Base-by-base conservation (phyloP, 2,888 invertebrate species). In the Carcina quercana region DNA sequence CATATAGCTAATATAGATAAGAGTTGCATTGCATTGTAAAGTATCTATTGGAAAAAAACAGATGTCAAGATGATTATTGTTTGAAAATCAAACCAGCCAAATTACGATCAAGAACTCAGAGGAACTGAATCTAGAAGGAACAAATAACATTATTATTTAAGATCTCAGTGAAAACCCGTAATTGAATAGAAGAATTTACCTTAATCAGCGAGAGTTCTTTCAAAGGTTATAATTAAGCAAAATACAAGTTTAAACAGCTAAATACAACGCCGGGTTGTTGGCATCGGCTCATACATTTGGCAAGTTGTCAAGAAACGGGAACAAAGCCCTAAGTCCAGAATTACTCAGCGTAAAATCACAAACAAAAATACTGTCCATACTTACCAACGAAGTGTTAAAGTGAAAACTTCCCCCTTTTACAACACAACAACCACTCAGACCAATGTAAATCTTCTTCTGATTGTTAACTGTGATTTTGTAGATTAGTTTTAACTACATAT, bases 291-390 rank as follows among this genome's bases (percentile, higher is more conserved):
- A 26, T 28, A 24, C 12, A 27, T 14, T 34, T 38, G 35, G 35
- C 34, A 38, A 17, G n/a, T 25, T 34, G 31, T 25, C 34, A 38
- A 35, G 15, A 17, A 11, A 5, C 21, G n/a, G n/a, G 27, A 32
- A 30, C 30, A 30, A 30, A 30, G 30, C 30, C 14, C 15, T 27
- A 15, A n/a, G 22, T 20, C 27, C 29, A 19, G 32, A 38, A 35
- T 35, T 35, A 38, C 37, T 37, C 37, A 37, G 37, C 37, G 32
- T 14, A 17, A 31, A 25, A 15, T 5, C 31, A 35, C 15, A 13
- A 15, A 32, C 36, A 32, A 36, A 29, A 34, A 34, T 30, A 34
- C n/a, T n/a, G n/a, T n/a, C n/a, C n/a, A n/a, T n/a, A n/a, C n/a
- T n/a, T n/a, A n/a, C n/a, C n/a, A n/a, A n/a, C n/a, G n/a, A n/a